Percentiles rank a stretch among this genome's conserved stretches.
phyloP scores from a whole-genome alignment of 2,888 invertebrate genomes.

The Tuberolachnus salignus region DNA sequence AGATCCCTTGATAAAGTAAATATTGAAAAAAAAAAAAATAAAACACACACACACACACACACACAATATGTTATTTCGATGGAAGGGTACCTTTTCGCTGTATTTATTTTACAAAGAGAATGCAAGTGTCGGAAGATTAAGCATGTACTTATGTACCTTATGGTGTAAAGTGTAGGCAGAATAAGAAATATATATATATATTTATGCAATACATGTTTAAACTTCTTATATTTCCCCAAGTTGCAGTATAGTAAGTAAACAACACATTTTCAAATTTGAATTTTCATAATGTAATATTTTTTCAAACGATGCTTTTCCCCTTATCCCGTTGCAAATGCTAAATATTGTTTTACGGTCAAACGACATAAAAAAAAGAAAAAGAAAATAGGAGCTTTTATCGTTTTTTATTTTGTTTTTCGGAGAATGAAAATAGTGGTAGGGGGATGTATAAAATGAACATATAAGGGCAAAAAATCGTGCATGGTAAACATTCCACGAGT shows the following conservation, averaged over 20 bases:
- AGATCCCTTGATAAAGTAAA: slow-evolving; percentile 41
- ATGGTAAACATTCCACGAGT: slow-evolving; percentile 9
- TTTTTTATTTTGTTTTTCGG: slow-evolving; percentile 26
- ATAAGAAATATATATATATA: slow-evolving; percentile 17
- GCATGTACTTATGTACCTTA: background rate
- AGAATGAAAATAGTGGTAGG: background rate
- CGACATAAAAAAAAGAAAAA: background rate
- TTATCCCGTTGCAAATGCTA: background rate
- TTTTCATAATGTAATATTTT: slow-evolving; percentile 52
- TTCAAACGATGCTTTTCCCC: slow-evolving; percentile 29
- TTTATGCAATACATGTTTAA: slow-evolving; percentile 9
- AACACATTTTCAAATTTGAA: slow-evolving; percentile 45
- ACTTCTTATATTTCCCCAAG: slow-evolving; percentile 27
- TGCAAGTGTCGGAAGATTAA: slow-evolving; percentile 40
- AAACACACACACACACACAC: too few species aligned
- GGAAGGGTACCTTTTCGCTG: background rate
- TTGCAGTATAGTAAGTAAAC: slow-evolving; percentile 24
- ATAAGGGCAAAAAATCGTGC: background rate
- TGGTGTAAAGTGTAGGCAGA: slow-evolving; percentile 38
- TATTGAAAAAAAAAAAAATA: slow-evolving; percentile 31
- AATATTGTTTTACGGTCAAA: slow-evolving; percentile 53
- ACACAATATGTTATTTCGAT: background rate
- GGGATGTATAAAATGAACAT: background rate
- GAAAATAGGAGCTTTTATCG: slow-evolving; percentile 23
- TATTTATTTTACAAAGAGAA: slow-evolving; percentile 49